Conservation (phyloP, 2,888 invertebrate genomes). For the Megaustenia siamemsis region DNA sequence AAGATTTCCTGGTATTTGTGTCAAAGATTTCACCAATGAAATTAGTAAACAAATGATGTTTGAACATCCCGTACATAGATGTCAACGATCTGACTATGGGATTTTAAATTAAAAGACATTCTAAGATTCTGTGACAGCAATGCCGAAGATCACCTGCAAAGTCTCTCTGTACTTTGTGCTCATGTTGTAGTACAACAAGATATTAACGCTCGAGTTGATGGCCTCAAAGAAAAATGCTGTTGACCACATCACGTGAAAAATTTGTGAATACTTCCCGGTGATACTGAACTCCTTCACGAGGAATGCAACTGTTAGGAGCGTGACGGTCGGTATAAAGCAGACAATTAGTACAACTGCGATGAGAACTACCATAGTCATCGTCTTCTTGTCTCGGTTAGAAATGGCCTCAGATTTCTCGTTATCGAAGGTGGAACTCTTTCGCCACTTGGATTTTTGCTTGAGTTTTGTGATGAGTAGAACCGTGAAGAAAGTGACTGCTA, state of each 20-base stretch:
- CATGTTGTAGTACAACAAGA: constrained; percentile 7
- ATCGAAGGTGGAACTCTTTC: constrained; percentile 1
- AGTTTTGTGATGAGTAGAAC: not conserved
- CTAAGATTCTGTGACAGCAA: too few species aligned
- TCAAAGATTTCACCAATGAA: too few species aligned
- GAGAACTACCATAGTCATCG: constrained; percentile 18
- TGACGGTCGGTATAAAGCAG: constrained; percentile 10
- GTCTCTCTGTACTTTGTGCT: constrained; percentile 3
- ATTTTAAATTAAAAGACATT: too few species aligned
- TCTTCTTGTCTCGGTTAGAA: constrained; percentile 13
- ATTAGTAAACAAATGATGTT: too few species aligned
- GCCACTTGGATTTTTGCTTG: constrained; percentile 26
- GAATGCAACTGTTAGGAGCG: not conserved
- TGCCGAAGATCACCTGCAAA: too few species aligned
- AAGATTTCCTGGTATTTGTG: too few species aligned
- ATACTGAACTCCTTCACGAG: not conserved
- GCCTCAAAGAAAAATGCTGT: constrained; percentile 12
- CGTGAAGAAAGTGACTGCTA: not conserved
- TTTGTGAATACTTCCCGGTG: not conserved
- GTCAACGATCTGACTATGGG: too few species aligned
- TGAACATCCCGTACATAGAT: too few species aligned
- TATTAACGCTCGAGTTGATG: constrained; percentile 4
- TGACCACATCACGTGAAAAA: constrained; percentile 8
- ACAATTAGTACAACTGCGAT: constrained; percentile 9
- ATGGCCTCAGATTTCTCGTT: not conserved